These are phyloP conservation scores for Meda fulgida DNA, from an alignment of 2,797 vertebrate species.

Conservation along the genomic window DNA sequence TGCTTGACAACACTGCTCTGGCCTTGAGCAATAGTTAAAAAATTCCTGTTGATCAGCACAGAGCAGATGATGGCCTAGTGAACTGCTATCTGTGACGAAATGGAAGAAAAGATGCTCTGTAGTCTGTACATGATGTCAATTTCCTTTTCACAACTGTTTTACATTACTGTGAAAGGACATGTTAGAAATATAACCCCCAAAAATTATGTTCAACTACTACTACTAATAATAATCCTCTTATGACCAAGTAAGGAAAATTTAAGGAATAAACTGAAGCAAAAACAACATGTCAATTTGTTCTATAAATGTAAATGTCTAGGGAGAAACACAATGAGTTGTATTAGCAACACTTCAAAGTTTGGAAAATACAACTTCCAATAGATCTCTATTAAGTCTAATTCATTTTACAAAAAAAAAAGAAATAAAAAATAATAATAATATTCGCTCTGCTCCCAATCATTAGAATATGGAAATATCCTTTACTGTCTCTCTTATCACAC, in stretches of 20 bases:
- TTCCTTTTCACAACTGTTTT: not conserved
- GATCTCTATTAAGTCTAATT: not conserved
- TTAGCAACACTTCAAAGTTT: not conserved
- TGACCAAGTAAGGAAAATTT: not conserved
- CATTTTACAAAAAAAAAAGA: not conserved
- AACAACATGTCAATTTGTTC: not conserved
- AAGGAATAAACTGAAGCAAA: not conserved
- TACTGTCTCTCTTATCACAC: not conserved
- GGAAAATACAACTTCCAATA: not conserved
- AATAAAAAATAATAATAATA: not conserved
- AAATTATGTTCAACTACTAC: not conserved
- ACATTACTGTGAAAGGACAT: not conserved
- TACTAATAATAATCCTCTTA: not conserved
- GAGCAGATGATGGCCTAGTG: not conserved
- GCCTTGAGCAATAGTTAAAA: not conserved
- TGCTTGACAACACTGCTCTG: not conserved
- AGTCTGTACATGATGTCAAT: not conserved
- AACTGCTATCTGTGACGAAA: not conserved
- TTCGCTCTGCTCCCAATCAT: not conserved
- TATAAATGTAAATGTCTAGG: not conserved
- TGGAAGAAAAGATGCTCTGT: constrained; percentile 3
- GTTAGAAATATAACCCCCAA: not conserved
- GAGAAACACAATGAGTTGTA: not conserved
- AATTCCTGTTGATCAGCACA: constrained; percentile 20
- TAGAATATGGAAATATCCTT: not conserved